Conservation (phyloP, 2,797 vertebrate species). For the Margarornis squamiger region DNA sequence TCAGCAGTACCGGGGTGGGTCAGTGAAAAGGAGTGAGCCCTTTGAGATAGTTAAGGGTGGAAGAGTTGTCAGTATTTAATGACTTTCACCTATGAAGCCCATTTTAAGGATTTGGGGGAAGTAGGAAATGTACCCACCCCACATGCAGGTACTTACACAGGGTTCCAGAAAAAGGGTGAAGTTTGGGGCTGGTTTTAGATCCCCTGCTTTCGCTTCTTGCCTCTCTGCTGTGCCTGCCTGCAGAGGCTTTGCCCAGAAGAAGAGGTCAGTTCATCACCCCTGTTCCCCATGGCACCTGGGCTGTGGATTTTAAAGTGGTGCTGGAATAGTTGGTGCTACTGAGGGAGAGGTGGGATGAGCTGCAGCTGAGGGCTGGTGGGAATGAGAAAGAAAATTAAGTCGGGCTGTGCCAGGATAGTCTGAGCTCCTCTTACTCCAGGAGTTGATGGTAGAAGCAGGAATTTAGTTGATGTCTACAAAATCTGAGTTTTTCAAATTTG, state of each 20-base stretch:
- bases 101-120: neutral
- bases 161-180: neutral
- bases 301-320: neutral
- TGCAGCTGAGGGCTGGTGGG: neutral
- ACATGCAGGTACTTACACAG: neutral
- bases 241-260: neutral
- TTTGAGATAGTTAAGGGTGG: neutral
- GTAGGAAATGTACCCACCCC: neutral
- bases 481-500: neutral
- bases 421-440: neutral
- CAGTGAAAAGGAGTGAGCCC: neutral
- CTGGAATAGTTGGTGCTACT: neutral
- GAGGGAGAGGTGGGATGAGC: neutral
- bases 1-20: neutral
- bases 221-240: rapidly evolving
- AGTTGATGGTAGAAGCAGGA: neutral
- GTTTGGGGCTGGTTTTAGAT: neutral
- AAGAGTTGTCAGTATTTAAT: neutral
- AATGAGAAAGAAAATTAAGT: neutral
- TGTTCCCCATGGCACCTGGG: rapidly evolving
- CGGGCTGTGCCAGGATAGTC: neutral
- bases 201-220: neutral
- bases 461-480: neutral
- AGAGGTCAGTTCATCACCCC: neutral
- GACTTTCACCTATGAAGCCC: neutral